Evolutionary conservation across 2,888 invertebrate genomes (phyloP), one percentile per base, ranked within the genome.

Genomic region (Miltochrista miniata): DNA sequence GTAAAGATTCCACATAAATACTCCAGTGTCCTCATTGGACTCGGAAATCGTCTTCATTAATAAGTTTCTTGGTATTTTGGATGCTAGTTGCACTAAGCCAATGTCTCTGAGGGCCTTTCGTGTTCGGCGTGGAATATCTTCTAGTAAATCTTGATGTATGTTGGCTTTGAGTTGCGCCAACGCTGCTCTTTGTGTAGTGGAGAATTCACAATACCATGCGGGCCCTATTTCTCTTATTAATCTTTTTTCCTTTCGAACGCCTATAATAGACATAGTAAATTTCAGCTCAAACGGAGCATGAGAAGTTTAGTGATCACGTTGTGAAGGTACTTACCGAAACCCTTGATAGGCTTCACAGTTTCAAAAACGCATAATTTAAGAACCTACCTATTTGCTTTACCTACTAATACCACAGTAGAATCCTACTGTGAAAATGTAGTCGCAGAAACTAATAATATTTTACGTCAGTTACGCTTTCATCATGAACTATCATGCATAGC

Each of bases 1-100:
- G 48, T 87, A 91, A 0, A 92, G 72, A 61, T 79, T 79, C 89
- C 90, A 90, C 49, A 92, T 80, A 64, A 92, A 92, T n/a, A 88
- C 66, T 1, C 89, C 90, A 1, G 90, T 79, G 38, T 91, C 89
- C 44, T 80, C 78, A 10, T 73, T 41, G 1, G 81, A 80, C 2
- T 73, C 68, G 0, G 44, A 53, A 86, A 91, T 86, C 1, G 86
- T 80, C 1, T 72, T 53, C 81, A 90, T 76, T 18, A 92, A 63
- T 12, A 78, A 43, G 2, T 55, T 41, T 40, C 60, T 82, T 2
- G 81, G 68, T 48, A 88, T 64, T 54, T 69, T 81, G 14, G 81
- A 57, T 0, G 83, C 30, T n/a, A 45, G 24, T 9, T 36, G 35
- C 10, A 14, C 85, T 10, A 90, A 46, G 7, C 91, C 91, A 2